These are phyloP conservation scores for Venusia cambrica DNA, from an alignment of 2,888 invertebrate genomes.

Conservation along the genomic window DNA sequence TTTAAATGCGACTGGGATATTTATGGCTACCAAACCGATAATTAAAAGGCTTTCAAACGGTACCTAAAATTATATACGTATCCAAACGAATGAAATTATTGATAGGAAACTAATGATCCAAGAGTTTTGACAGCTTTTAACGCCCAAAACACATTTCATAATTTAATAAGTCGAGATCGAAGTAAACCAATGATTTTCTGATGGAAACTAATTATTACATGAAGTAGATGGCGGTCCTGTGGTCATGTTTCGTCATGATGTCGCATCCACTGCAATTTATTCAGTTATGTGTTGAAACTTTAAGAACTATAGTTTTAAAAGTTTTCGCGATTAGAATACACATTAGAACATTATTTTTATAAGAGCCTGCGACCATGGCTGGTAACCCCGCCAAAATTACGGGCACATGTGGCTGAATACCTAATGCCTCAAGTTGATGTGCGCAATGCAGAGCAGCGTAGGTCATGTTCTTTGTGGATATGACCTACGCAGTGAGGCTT, in stretches of 20 bases:
- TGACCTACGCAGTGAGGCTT: too few relatives aligned
- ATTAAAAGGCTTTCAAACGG: slow-evolving; percentile 11
- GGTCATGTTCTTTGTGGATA: too few relatives aligned
- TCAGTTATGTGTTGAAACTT: slow-evolving; percentile 31
- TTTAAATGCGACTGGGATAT: background rate
- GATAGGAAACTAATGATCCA: slow-evolving; percentile 11
- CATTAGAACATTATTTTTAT: too few relatives aligned
- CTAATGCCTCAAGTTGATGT: too few relatives aligned
- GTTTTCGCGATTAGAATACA: too few relatives aligned
- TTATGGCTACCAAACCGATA: slow-evolving; percentile 5
- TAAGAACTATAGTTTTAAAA: slow-evolving; percentile 30
- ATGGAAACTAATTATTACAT: slow-evolving; percentile 15
- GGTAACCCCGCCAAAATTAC: too few relatives aligned
- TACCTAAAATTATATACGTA: slow-evolving; percentile 9
- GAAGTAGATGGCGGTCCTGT: slow-evolving; percentile 6
- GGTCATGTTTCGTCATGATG: slow-evolving; percentile 31
- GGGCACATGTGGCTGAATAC: too few relatives aligned
- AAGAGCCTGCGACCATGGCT: too few relatives aligned
- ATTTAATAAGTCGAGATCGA: slow-evolving; percentile 8
- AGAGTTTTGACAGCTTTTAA: slow-evolving; percentile 18
- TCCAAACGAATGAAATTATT: slow-evolving; percentile 6
- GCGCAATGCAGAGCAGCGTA: too few relatives aligned
- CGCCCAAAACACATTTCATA: slow-evolving; percentile 14
- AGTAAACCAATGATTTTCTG: slow-evolving; percentile 10
- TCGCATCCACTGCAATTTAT: slow-evolving; percentile 5